Percentiles rank a stretch among this genome's conserved stretches.
Conservation (phyloP, 2,797 vertebrate species). For the Catharus ustulatus region DNA sequence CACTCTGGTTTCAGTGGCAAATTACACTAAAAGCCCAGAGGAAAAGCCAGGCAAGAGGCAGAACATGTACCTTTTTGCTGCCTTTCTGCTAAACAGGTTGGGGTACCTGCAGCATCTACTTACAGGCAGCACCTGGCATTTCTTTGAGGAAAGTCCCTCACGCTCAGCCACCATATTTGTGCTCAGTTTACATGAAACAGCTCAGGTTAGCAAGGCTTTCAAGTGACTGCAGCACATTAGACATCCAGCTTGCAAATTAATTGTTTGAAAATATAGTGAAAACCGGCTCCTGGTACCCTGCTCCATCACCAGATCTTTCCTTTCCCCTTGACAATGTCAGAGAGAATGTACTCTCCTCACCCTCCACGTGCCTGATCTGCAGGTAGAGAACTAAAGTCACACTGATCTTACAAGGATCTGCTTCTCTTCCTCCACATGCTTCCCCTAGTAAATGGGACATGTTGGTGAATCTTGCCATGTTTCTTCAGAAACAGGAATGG, state of each 20-base stretch:
- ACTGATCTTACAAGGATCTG: background rate
- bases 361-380: background rate
- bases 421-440: background rate
- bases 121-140: background rate
- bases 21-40: background rate
- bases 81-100: background rate
- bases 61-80: accelerated
- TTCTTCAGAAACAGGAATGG: background rate
- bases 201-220: background rate
- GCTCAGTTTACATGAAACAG: background rate
- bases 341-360: background rate
- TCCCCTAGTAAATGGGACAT: accelerated
- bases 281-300: background rate
- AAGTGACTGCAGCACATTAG: background rate
- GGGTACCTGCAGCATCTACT: background rate
- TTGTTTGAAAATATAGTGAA: background rate
- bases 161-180: background rate
- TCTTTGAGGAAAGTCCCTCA: background rate
- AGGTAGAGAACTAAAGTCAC: background rate
- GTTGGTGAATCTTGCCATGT: accelerated
- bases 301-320: background rate
- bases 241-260: background rate
- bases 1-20: background rate
- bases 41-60: background rate
- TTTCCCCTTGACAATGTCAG: background rate